A percentile compares a stretch with the other conserved stretches of the same genome.
Conservation (phyloP, 1,140 invertebrate genomes). For the Megalopta genalis region DNA sequence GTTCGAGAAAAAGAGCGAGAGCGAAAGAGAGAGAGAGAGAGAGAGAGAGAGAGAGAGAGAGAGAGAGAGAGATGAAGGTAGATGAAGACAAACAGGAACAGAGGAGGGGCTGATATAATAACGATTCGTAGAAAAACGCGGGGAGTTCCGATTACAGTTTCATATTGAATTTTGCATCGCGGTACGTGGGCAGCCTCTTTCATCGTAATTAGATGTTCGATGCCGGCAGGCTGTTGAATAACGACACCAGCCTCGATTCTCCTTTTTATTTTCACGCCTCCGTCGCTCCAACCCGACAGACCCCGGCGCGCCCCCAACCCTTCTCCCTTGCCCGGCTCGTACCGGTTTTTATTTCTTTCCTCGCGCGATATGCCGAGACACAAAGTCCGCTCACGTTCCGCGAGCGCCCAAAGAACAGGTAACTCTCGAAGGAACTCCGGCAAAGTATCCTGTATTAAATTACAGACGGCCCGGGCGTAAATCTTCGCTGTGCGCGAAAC, state of each 20-base stretch:
- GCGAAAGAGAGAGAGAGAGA: too few relatives aligned
- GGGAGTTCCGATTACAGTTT: conserved; percentile 32
- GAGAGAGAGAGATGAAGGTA: background rate
- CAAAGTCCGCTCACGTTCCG: conserved; percentile 65
- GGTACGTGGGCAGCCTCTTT: conserved; percentile 47
- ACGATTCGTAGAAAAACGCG: conserved; percentile 24
- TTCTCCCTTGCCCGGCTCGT: background rate
- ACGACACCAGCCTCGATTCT: conserved; percentile 46
- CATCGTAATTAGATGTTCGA: conserved; percentile 63
- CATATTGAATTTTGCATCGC: conserved; percentile 55
- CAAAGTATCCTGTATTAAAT: conserved; percentile 66
- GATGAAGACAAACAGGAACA: background rate
- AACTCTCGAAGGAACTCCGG: conserved; percentile 62
- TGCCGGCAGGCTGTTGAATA: conserved; percentile 50
- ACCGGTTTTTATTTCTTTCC: conserved; percentile 6
- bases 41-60: too few relatives aligned
- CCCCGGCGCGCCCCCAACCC: background rate
- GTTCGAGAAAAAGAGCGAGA: too few relatives aligned
- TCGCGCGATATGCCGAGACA: conserved; percentile 55
- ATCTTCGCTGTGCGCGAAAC: conserved; percentile 57
- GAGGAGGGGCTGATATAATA: conserved; percentile 19
- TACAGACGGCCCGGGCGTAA: conserved; percentile 64
- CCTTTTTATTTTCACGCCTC: background rate
- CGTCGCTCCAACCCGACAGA: too few relatives aligned
- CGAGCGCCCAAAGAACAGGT: conserved; percentile 45